Evolutionary conservation across 2,888 invertebrate species (phyloP).

Genomic region (Lithodes maja): DNA sequence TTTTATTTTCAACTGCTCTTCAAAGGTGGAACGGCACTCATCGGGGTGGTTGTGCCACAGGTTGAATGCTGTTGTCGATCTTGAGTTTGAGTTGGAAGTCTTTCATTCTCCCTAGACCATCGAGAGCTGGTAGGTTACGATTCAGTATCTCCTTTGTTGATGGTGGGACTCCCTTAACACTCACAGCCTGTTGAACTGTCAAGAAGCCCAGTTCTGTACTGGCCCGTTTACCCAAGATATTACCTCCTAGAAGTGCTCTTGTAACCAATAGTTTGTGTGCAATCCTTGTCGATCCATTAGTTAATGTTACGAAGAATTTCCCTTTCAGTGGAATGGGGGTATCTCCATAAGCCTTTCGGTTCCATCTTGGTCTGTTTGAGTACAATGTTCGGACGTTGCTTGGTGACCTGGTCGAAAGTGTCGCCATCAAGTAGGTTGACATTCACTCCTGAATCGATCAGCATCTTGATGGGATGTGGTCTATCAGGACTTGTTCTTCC

Average conservation of each 20-base stretch:
- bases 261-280: conserved; percentile 17
- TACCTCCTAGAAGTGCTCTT: conserved; percentile 8
- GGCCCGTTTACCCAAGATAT: not conserved
- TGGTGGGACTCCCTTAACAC: conserved; percentile 8
- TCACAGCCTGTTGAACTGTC: not conserved
- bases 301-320: conserved; percentile 8
- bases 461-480: conserved; percentile 9
- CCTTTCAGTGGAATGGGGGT: not conserved
- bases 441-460: conserved; percentile 12
- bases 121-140: conserved; percentile 13
- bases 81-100: conserved; percentile 20
- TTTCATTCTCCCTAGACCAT: conserved; percentile 23
- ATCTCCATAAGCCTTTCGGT: conserved; percentile 11
- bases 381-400: conserved; percentile 2
- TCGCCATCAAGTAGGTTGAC: not conserved
- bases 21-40: conserved; percentile 19
- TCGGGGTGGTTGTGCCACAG: conserved; percentile 31
- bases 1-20: not conserved
- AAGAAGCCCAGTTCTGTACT: not conserved
- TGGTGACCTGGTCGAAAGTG: conserved; percentile 3
- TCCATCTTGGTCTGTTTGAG: conserved; percentile 4
- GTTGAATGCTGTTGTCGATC: conserved; percentile 18
- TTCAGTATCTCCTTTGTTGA: conserved; percentile 20
- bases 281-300: conserved; percentile 22
- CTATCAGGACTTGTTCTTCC: not conserved